Evolutionary conservation across 2,113 vertebrate species (phyloP).

Genomic region (Halichoerus grypus): DNA sequence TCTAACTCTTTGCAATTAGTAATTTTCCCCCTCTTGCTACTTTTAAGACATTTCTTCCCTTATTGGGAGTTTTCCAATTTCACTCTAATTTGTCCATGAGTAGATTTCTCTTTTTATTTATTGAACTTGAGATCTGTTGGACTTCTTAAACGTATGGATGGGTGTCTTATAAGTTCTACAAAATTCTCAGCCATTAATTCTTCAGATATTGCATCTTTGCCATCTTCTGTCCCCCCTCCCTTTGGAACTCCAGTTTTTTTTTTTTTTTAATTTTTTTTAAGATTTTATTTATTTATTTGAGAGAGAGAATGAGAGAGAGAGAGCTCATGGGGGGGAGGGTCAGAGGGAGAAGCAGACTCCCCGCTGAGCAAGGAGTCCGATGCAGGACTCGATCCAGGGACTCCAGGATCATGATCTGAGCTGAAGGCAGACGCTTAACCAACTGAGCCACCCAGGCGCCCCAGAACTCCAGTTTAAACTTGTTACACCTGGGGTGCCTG

Average conservation of each 20-base stretch:
- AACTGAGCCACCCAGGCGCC: no score
- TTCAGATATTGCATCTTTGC: neutral
- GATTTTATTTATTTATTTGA: no score
- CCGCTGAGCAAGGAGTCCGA: no score
- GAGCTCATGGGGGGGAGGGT: no score
- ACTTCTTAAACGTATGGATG: neutral
- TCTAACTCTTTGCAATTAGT: neutral
- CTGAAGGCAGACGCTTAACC: no score
- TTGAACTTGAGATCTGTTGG: neutral
- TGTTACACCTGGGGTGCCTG: no score
- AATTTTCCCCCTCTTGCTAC: neutral
- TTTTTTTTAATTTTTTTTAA: no score
- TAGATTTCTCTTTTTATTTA: neutral
- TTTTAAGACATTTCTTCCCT: neutral
- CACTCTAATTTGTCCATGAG: neutral
- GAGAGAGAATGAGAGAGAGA: no score
- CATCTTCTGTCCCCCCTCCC: neutral
- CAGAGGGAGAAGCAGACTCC: no score
- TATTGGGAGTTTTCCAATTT: neutral
- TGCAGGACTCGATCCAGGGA: no score
- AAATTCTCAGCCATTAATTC: neutral
- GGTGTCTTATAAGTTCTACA: neutral
- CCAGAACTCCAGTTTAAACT: no score
- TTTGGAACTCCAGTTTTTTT: neutral
- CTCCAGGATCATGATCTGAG: no score